A percentile compares a stretch with the other conserved stretches of the same genome.
These are phyloP conservation scores for Scopus umbretta DNA, from an alignment of 2,113 vertebrate species.

Conservation along the genomic window DNA sequence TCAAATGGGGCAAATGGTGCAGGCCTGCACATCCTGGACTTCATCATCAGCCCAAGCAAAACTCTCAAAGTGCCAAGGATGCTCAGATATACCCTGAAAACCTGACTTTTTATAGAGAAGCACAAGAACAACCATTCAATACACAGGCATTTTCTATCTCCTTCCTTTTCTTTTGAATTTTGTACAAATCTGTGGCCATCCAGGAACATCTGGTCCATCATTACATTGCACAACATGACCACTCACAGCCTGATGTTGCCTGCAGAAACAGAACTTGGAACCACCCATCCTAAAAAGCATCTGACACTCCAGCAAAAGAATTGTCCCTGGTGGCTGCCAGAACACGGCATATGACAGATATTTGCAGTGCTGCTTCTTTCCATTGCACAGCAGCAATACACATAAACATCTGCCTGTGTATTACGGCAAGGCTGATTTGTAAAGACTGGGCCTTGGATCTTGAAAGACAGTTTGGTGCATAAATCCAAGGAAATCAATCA, in stretches of 20 bases:
- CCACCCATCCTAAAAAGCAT: neutral
- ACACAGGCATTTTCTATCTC: neutral
- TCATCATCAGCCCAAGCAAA: neutral
- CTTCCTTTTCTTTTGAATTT: neutral
- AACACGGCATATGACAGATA: neutral
- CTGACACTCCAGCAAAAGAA: neutral
- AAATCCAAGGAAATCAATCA: neutral
- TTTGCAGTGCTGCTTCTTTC: neutral
- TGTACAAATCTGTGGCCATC: neutral
- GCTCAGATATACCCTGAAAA: neutral
- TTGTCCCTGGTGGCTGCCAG: neutral
- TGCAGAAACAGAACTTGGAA: neutral
- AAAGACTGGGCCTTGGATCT: neutral
- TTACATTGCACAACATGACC: neutral
- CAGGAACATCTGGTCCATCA: neutral
- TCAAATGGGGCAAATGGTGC: neutral
- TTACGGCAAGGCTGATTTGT: neutral
- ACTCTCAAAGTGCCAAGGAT: neutral
- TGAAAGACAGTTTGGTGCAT: neutral
- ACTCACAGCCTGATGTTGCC: neutral
- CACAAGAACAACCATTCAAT: neutral
- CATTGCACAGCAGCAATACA: rapidly evolving
- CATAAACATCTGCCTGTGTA: neutral
- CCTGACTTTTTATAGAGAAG: neutral
- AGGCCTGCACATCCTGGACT: neutral